These are phyloP conservation scores for Eurystomus glaucurus DNA, from an alignment of 2,797 vertebrate species.

Conservation along the genomic window DNA sequence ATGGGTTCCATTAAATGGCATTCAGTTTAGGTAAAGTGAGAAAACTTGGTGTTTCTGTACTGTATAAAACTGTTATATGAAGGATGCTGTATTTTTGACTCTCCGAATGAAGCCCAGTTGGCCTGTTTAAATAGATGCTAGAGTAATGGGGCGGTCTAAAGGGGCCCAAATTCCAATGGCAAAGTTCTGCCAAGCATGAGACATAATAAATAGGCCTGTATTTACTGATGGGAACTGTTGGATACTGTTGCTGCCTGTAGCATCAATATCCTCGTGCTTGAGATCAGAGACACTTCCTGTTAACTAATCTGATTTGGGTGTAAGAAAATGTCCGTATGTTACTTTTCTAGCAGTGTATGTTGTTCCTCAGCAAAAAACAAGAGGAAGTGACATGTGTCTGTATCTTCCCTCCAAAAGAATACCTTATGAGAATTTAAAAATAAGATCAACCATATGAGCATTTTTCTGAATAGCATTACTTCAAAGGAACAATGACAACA, in stretches of 20 bases:
- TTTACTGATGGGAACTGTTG: background rate
- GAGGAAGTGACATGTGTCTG: background rate
- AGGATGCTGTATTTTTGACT: slow-evolving; percentile 73
- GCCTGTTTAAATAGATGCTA: slow-evolving; percentile 54
- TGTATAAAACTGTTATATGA: slow-evolving; percentile 61
- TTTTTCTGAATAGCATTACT: slow-evolving; percentile 1
- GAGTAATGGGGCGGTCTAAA: slow-evolving; percentile 21
- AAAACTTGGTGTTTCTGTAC: slow-evolving; percentile 70
- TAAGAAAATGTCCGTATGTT: background rate
- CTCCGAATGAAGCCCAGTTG: slow-evolving; percentile 47
- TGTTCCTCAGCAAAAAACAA: background rate
- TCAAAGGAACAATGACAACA: background rate
- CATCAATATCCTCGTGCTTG: background rate
- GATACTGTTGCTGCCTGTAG: background rate
- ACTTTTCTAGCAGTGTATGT: background rate
- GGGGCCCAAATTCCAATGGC: background rate
- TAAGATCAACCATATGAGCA: background rate
- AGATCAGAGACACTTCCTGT: background rate
- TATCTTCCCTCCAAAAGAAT: background rate
- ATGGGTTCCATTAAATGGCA: slow-evolving; percentile 66
- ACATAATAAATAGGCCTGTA: background rate
- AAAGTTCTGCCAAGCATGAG: background rate
- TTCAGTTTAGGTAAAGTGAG: slow-evolving; percentile 72
- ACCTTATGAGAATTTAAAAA: background rate
- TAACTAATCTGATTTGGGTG: background rate